These are phyloP conservation scores for Dicaeum eximium DNA, from an alignment of 2,113 vertebrate genomes.

Conservation along the genomic window DNA sequence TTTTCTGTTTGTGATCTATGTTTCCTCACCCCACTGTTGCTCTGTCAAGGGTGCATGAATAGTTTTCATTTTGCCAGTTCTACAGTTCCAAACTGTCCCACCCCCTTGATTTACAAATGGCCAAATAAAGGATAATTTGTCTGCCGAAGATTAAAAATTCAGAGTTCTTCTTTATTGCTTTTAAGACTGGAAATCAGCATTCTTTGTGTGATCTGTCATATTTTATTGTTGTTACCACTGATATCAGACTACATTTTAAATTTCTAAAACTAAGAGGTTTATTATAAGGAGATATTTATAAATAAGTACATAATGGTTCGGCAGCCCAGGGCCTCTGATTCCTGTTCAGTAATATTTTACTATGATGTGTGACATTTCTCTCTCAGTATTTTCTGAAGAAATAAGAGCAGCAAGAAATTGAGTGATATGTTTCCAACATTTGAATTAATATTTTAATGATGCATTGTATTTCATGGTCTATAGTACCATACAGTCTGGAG, in stretches of 20 bases:
- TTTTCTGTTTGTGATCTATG: no score
- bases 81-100: background rate
- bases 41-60: background rate
- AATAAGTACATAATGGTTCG: background rate
- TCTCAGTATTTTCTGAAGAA: background rate
- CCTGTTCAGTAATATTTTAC: background rate
- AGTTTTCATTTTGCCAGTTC: background rate
- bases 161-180: background rate
- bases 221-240: background rate
- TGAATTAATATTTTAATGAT: background rate
- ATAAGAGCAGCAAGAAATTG: background rate
- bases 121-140: background rate
- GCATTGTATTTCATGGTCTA: background rate
- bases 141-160: background rate
- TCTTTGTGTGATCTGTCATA: background rate
- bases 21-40: accelerated
- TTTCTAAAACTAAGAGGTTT: background rate
- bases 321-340: background rate
- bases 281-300: background rate
- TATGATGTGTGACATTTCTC: background rate
- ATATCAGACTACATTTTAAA: background rate
- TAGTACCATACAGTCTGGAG: background rate
- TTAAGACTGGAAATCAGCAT: background rate
- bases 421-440: background rate
- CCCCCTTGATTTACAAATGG: background rate